phyloP scores from a whole-genome alignment of 2,888 invertebrate genomes.

The Sminthurides aquaticus region DNA sequence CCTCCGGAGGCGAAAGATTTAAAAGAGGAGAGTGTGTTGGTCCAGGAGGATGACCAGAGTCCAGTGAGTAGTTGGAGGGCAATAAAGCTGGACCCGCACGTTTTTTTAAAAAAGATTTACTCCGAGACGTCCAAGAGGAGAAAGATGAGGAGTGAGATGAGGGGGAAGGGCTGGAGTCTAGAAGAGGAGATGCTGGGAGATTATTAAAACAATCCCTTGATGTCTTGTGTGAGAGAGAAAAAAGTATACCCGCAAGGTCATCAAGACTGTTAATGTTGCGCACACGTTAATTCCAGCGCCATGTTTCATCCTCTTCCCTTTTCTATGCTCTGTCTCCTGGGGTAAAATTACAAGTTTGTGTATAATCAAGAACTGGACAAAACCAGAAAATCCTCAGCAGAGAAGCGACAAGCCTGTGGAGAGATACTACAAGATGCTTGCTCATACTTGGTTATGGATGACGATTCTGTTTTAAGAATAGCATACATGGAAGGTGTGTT shows the following conservation, averaged over 20 bases:
- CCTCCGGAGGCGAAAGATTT: not conserved
- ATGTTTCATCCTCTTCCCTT: no score
- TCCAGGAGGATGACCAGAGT: not conserved
- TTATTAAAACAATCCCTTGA: not conserved
- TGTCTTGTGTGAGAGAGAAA: not conserved
- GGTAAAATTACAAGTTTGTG: not conserved
- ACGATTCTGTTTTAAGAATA: no score
- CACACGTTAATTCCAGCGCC: no score
- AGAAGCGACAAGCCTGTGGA: not conserved
- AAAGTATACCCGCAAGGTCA: not conserved
- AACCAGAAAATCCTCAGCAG: no score
- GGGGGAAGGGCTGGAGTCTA: not conserved
- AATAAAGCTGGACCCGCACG: no score
- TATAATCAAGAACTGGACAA: not conserved
- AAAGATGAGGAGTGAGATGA: not conserved
- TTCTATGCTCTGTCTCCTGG: not conserved
- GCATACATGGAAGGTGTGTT: no score
- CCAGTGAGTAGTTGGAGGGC: no score
- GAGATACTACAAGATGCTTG: not conserved
- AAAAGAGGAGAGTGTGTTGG: no score
- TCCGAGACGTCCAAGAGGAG: not conserved
- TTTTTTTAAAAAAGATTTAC: not conserved
- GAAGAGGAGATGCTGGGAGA: not conserved
- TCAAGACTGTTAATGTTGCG: not conserved
- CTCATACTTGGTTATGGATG: no score